A percentile compares a stretch with the other conserved stretches of the same genome.
Evolutionary conservation across 2,113 vertebrate species (phyloP).

Genomic region (Bujurquina vittata): DNA sequence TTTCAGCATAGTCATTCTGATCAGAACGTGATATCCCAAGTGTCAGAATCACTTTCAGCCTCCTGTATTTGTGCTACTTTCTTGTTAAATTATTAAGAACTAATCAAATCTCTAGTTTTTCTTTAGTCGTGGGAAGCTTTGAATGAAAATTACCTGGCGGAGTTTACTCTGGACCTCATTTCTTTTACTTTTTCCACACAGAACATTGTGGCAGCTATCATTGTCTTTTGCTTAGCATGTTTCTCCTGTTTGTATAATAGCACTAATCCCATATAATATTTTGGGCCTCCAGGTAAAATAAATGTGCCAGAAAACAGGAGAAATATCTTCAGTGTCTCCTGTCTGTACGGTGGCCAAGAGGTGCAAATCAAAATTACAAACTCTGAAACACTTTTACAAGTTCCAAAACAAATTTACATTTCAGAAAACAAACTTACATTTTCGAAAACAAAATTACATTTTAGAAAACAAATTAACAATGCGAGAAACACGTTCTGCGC

Average conservation of each 20-base stretch:
- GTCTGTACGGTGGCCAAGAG: too few relatives aligned
- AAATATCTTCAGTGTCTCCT: not conserved
- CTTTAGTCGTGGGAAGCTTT: not conserved
- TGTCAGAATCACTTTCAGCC: not conserved
- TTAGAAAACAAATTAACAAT: too few relatives aligned
- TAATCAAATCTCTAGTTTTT: not conserved
- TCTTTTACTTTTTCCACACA: not conserved
- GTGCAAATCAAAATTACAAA: too few relatives aligned
- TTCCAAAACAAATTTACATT: too few relatives aligned
- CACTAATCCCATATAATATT: not conserved
- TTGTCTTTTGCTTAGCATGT: not conserved
- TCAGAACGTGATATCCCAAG: not conserved
- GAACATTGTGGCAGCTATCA: not conserved
- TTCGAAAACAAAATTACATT: too few relatives aligned
- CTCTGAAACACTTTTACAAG: too few relatives aligned
- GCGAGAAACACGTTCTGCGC: too few relatives aligned
- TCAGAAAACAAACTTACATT: too few relatives aligned
- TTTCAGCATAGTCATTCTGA: not conserved
- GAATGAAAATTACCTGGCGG: not conserved
- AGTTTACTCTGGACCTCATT: not conserved
- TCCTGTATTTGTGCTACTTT: not conserved
- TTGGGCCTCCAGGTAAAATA: not conserved
- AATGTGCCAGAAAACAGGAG: not conserved
- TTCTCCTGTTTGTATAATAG: not conserved
- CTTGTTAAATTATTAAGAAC: not conserved